phyloP scores from a whole-genome alignment of 2,797 vertebrate genomes.

The Tapirus indicus region DNA sequence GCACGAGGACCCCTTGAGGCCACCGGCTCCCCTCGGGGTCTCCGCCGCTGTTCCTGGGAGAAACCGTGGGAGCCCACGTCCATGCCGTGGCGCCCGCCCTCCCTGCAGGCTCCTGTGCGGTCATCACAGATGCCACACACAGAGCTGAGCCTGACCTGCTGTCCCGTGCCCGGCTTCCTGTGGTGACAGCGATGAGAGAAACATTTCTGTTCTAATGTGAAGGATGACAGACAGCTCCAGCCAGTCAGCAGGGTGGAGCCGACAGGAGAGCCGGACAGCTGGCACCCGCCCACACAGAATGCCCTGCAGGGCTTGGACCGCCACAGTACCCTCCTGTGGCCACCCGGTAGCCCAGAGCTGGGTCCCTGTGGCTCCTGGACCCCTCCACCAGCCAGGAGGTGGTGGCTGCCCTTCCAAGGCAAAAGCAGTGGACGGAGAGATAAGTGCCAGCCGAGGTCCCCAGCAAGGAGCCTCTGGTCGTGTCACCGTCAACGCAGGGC shows the following conservation, averaged over 20 bases:
- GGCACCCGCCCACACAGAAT: neutral
- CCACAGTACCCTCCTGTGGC: neutral
- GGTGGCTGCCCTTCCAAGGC: neutral
- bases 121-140: rapidly evolving
- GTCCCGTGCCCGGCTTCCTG: neutral
- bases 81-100: rapidly evolving
- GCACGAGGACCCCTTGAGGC: too few relatives aligned
- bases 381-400: neutral
- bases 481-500: rapidly evolving
- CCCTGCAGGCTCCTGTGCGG: neutral
- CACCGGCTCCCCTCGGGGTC: neutral
- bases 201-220: neutral
- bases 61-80: neutral
- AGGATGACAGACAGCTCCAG: neutral
- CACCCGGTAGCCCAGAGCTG: neutral
- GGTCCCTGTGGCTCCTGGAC: neutral
- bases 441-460: neutral
- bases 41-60: neutral
- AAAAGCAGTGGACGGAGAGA: neutral
- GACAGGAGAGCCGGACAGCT: neutral
- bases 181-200: rapidly evolving
- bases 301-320: neutral
- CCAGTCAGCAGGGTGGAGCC: rapidly evolving
- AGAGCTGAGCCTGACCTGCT: rapidly evolving
- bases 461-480: neutral